Evolutionary conservation across 30 jellyfish, hydroid and myxozoan species (phyloP).

Genomic region (Catostylus mosaicus): DNA sequence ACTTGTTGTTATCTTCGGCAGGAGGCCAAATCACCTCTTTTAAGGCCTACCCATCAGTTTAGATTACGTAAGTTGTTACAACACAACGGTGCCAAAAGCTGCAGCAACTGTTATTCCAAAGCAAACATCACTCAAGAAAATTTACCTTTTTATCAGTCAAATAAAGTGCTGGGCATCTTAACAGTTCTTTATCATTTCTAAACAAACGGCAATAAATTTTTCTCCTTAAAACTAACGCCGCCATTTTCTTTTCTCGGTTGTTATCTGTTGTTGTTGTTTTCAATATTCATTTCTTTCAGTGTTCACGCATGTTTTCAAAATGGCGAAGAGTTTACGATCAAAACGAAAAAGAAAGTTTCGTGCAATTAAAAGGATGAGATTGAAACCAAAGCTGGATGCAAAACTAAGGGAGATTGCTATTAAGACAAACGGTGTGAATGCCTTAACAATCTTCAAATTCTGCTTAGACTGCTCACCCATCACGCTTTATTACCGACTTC

Average conservation of each 20-base stretch:
- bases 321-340: conserved; percentile 67
- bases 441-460: background rate
- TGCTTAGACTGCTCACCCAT: no score
- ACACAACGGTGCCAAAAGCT: no score
- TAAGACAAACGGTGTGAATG: background rate
- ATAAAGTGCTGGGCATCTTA: background rate
- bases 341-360: conserved; percentile 50
- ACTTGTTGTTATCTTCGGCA: no score
- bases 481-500: no score
- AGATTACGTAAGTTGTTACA: no score
- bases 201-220: background rate
- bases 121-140: no score
- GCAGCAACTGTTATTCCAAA: no score
- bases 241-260: background rate
- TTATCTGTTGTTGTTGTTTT: conserved; percentile 3
- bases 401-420: conserved; percentile 42
- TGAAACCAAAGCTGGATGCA: conserved; percentile 47
- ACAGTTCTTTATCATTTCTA: background rate
- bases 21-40: no score
- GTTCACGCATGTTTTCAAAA: conserved; percentile 3
- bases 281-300: no score
- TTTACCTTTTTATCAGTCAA: background rate
- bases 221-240: conserved; percentile 18
- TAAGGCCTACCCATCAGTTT: no score
- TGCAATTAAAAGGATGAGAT: conserved; percentile 45